These are phyloP conservation scores for Myopa tessellatipennis DNA, from an alignment of 2,888 invertebrate species.

Conservation along the genomic window DNA sequence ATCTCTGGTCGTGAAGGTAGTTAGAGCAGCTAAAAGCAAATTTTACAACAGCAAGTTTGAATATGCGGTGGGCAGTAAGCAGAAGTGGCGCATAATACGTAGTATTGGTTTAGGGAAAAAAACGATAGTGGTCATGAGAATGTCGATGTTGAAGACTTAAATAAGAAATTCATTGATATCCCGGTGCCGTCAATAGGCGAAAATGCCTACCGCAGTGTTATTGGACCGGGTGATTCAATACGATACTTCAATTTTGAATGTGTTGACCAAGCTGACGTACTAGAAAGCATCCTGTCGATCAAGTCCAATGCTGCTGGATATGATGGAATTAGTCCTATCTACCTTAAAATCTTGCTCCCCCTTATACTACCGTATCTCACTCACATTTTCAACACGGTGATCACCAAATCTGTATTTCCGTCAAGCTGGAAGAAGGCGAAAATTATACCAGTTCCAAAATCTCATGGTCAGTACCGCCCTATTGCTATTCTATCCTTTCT, in stretches of 20 bases:
- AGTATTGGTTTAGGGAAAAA: neutral
- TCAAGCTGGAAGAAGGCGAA: neutral
- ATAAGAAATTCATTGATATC: neutral
- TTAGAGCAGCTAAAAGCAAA: neutral
- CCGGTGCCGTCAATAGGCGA: no score
- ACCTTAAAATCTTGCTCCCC: neutral
- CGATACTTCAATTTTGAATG: neutral
- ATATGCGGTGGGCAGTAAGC: neutral
- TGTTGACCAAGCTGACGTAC: neutral
- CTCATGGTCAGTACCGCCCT: neutral
- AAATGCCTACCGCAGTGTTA: neutral
- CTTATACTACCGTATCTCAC: neutral
- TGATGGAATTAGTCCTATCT: neutral
- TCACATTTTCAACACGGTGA: neutral
- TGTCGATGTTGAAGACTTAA: neutral
- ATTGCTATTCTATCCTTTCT: slow-evolving; percentile 4
- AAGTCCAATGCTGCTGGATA: slow-evolving; percentile 1
- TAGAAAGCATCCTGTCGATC: neutral
- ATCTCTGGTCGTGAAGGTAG: neutral
- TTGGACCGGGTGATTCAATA: neutral
- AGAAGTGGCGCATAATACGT: neutral
- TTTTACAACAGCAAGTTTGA: neutral
- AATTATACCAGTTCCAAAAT: slow-evolving; percentile 1
- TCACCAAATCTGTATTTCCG: neutral
- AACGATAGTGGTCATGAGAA: neutral